phyloP scores from a whole-genome alignment of 2,797 vertebrate genomes.

The Melanotaenia maccullochi region DNA sequence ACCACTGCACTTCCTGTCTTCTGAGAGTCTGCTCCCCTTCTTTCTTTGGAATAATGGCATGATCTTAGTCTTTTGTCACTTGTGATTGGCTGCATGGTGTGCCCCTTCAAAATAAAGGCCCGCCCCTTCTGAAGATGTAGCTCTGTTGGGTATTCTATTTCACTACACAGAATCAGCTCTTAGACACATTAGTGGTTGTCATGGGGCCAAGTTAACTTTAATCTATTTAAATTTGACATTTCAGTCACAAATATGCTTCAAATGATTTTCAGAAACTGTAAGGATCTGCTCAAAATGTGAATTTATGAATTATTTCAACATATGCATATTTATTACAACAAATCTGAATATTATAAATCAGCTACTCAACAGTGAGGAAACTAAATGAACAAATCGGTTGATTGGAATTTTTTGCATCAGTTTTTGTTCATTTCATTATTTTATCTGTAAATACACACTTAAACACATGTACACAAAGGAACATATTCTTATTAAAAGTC shows the following conservation, averaged over 20 bases:
- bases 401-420: neutral
- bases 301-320: neutral
- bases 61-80: too few species aligned
- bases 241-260: neutral
- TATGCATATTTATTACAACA: neutral
- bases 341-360: neutral
- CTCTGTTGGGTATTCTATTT: too few species aligned
- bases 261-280: neutral
- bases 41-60: too few species aligned
- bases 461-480: constrained; percentile 6
- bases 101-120: too few species aligned
- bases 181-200: too few species aligned
- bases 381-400: neutral
- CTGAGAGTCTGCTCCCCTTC: too few species aligned
- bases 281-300: neutral
- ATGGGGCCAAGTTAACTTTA: neutral
- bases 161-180: too few species aligned
- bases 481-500: constrained; percentile 20
- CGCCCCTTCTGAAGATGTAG: too few species aligned
- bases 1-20: too few species aligned
- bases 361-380: neutral
- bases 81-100: too few species aligned
- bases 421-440: neutral
- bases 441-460: neutral
- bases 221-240: neutral